Percentiles rank a stretch among this genome's conserved stretches.
Conservation (phyloP, 2,113 vertebrate species). For the Spilogale gracilis region DNA sequence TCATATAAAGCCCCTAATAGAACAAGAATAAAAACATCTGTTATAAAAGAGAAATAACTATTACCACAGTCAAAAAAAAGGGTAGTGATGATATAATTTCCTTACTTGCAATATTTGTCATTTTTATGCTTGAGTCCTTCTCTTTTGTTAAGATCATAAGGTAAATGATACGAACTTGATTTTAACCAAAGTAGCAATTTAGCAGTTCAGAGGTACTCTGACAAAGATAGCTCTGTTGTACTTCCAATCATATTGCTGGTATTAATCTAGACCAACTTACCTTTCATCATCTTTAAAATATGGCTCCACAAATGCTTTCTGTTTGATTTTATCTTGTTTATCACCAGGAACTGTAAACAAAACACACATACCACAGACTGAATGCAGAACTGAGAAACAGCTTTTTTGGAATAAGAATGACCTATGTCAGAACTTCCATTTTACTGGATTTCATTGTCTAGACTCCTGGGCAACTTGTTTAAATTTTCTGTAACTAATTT, state of each 20-base stretch:
- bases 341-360: conserved; percentile 84
- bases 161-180: background rate
- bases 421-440: background rate
- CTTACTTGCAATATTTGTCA: conserved; percentile 27
- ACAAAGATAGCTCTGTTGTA: background rate
- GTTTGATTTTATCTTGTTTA: conserved; percentile 87
- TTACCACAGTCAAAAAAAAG: background rate
- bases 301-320: conserved; percentile 88
- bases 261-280: conserved; percentile 83
- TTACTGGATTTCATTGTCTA: background rate
- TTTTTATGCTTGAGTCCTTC: background rate
- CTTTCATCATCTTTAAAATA: conserved; percentile 88
- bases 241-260: background rate
- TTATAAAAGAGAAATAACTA: conserved; percentile 34
- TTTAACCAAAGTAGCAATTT: conserved; percentile 31
- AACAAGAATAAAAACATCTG: conserved; percentile 25
- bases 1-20: conserved; percentile 36
- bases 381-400: conserved; percentile 47
- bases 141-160: conserved; percentile 47
- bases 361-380: conserved; percentile 56
- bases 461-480: background rate
- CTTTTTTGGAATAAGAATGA: background rate
- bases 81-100: background rate
- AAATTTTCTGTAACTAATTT: conserved; percentile 37
- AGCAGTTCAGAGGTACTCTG: background rate